A percentile compares a stretch with the other conserved stretches of the same genome.
Evolutionary conservation across 2,888 invertebrate species (phyloP).

Genomic region (Acronicta alni): DNA sequence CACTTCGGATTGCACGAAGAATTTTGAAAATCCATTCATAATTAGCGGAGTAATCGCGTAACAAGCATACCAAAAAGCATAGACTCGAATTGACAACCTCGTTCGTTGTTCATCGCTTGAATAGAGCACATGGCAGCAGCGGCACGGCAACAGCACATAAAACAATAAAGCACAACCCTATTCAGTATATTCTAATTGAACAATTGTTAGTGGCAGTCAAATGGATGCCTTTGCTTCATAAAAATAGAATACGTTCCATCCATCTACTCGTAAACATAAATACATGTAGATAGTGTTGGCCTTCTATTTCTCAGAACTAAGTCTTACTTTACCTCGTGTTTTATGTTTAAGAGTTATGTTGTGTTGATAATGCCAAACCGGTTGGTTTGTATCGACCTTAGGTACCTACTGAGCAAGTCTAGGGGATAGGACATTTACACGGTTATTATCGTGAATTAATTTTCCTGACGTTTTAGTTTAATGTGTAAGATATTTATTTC

Average conservation of each 20-base stretch:
- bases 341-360: conserved; percentile 15
- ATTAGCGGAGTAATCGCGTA: too few species aligned
- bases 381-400: background rate
- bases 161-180: conserved; percentile 38
- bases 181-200: conserved; percentile 48
- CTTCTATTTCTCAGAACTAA: conserved; percentile 39
- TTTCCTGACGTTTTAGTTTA: background rate
- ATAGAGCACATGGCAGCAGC: too few species aligned
- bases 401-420: background rate
- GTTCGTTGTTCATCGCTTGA: too few species aligned
- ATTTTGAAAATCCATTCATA: too few species aligned
- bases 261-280: conserved; percentile 16
- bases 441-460: background rate
- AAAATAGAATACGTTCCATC: conserved; percentile 39
- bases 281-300: conserved; percentile 12
- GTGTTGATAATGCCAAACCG: conserved; percentile 17
- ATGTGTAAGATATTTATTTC: too few species aligned
- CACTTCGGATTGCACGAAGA: too few species aligned
- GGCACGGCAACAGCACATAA: too few species aligned
- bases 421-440: background rate
- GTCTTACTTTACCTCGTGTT: conserved; percentile 24
- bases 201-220: conserved; percentile 52
- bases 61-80: too few species aligned
- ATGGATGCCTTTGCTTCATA: conserved; percentile 52
- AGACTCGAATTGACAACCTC: too few species aligned